Evolutionary conservation across 2,797 vertebrate species (phyloP).

Genomic region (Sandelia bainsii): DNA sequence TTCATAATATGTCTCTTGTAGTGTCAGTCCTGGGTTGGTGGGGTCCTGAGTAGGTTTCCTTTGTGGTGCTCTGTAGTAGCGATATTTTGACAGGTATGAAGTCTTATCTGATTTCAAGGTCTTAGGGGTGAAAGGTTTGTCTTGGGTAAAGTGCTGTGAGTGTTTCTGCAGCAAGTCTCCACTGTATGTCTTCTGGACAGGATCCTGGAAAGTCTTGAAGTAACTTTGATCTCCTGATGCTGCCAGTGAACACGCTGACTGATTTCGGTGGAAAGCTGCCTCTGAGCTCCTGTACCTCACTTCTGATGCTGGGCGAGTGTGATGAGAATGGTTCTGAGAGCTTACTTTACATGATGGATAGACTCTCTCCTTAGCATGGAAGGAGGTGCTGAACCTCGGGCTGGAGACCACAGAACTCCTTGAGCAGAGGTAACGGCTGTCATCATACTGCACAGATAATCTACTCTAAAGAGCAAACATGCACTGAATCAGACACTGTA

Average conservation of each 20-base stretch:
- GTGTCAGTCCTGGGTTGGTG: constrained; percentile 42
- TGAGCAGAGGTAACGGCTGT: constrained; percentile 61
- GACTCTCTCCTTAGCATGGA: constrained; percentile 77
- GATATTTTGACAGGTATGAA: constrained; percentile 89
- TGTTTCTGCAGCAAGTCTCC: constrained; percentile 93
- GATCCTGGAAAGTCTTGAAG: constrained; percentile 81
- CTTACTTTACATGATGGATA: constrained; percentile 67
- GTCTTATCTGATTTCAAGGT: constrained; percentile 90
- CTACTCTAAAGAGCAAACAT: constrained; percentile 68
- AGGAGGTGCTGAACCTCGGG: constrained; percentile 78
- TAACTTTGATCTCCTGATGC: constrained; percentile 56
- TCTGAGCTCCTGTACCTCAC: constrained; percentile 50
- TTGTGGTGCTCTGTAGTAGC: constrained; percentile 90
- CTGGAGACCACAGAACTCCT: constrained; percentile 74
- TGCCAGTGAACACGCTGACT: constrained; percentile 39
- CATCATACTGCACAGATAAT: constrained; percentile 73
- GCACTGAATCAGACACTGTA: constrained; percentile 7
- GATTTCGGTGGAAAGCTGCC: constrained; percentile 53
- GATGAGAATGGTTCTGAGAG: constrained; percentile 23
- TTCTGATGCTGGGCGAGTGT: constrained; percentile 57
- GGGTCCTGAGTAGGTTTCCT: constrained; percentile 72
- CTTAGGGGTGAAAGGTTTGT: constrained; percentile 91
- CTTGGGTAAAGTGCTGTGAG: constrained; percentile 86
- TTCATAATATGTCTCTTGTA: constrained; percentile 77
- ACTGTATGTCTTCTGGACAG: constrained; percentile 81